Conservation (phyloP, 2,888 invertebrate genomes). For the Leptinotarsa rubiginosa region DNA sequence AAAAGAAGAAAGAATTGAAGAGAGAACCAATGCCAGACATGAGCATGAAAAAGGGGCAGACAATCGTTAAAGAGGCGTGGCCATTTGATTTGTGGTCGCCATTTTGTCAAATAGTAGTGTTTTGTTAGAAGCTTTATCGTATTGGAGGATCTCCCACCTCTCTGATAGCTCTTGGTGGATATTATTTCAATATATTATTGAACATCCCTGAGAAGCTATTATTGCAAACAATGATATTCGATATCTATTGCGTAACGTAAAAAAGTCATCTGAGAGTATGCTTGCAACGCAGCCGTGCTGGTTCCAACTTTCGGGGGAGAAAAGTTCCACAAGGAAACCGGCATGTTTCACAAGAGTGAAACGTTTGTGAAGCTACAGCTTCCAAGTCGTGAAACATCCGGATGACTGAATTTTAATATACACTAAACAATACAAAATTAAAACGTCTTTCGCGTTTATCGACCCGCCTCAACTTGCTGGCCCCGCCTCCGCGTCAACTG, state of each 20-base stretch:
- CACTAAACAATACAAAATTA: slow-evolving; percentile 53
- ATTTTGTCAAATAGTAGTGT: slow-evolving; percentile 69
- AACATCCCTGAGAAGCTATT: not conserved
- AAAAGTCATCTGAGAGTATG: too few species aligned
- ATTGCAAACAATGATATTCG: not conserved
- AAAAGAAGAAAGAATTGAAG: slow-evolving; percentile 62
- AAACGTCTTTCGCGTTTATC: slow-evolving; percentile 55
- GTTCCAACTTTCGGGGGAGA: not conserved
- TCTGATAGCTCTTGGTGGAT: slow-evolving; percentile 25
- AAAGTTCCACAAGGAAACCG: not conserved
- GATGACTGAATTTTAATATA: slow-evolving; percentile 48
- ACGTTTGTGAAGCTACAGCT: slow-evolving; percentile 30
- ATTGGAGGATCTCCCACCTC: slow-evolving; percentile 68
- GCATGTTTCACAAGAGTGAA: slow-evolving; percentile 23
- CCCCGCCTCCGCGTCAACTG: slow-evolving; percentile 51
- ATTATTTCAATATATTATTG: not conserved
- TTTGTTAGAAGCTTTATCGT: slow-evolving; percentile 68
- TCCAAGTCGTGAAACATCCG: slow-evolving; percentile 37
- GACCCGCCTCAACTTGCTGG: slow-evolving; percentile 48
- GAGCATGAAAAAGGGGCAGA: slow-evolving; percentile 67
- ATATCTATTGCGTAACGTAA: not conserved
- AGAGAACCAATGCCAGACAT: slow-evolving; percentile 66
- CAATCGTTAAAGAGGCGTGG: slow-evolving; percentile 67
- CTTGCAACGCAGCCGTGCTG: too few species aligned
- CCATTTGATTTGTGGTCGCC: slow-evolving; percentile 68